Evolutionary conservation across 2,888 invertebrate genomes (phyloP), one percentile per base, ranked within the genome.

Genomic region (Nomada ruficornis): DNA sequence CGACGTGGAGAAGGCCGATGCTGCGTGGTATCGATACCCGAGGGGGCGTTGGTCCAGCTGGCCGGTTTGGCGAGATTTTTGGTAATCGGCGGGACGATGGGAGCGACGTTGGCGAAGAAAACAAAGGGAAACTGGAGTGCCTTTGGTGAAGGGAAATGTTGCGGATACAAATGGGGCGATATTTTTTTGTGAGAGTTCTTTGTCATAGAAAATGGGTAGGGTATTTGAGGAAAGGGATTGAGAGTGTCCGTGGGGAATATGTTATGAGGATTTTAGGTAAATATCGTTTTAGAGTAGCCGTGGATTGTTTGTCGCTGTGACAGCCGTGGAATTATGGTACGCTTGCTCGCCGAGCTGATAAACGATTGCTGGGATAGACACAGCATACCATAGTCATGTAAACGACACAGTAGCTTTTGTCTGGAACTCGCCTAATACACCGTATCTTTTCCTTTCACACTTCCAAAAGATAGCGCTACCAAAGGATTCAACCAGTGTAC

Each of bases 281-380:
- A 36, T 36, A 55, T 55, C 5, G 29, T 29, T 20, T 44, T 77
- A 68, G 82, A 80, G 68, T 75, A 72, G 85, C 73, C 68, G 83
- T 83, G 82, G 82, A 83, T 84, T 20, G 72, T 75, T 78, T 74
- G 55, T 68, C 77, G 89, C 85, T 87, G 10, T 29, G 73, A 65
- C 65, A 42, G 36, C 67, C 57, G 67, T 72, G 64, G 54, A 72
- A 72, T 72, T 42, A 42, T 18, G 36, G 23, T 29, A 29, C 47
- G 29, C 57, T 65, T 55, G 36, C 57, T 65, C 67, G 29, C 47
- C 57, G 67, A 65, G 20, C 26, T 63, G 63, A 72, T 52, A 52
- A 72, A 72, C 67, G 73, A 57, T 44, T 2, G 26, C 4, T 54
- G 15, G n/a, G 29, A 18, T 15, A n/a, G 23, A 20, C 36, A 5